Evolutionary conservation across 2,888 invertebrate genomes (phyloP), one percentile per base, ranked within the genome.

Genomic region (Cloeon dipterum): DNA sequence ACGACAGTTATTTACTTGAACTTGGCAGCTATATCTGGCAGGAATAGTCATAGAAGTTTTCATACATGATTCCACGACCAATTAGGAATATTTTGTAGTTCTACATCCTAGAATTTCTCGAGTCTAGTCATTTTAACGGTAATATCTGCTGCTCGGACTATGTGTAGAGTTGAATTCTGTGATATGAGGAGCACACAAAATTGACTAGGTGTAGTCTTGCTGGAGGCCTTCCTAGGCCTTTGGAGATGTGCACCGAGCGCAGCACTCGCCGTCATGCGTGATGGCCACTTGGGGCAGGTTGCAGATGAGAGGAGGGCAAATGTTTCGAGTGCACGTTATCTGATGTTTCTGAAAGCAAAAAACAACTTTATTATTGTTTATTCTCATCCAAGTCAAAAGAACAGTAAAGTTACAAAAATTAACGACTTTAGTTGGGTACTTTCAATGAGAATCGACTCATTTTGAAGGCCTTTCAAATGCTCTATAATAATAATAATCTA

Each of bases 261-360:
- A 62, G 42, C 62, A 62, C 38, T 55, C 53, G 41, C 54, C 56
- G 2, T 56, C 7, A 16, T 7, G 29, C n/a, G 29, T 29, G 5
- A 16, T 29, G 29, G 29, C 13, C 29, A 29, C 29, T 7, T n/a
- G 16, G 2, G 56, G 56, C 11, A 51, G 49, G 37, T 50, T 47
- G 45, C 62, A 62, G 25, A 49, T 49, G 1, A 55, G 43, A 20
- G 51, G 47, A 5, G 55, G 52, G 42, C 63, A 63, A 38, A 52
- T 53, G 40, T 58, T 52, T 36, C 53, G 55, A 40, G 56, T 52
- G 40, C 63, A 63, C 23, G 56, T 58, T 4, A 63, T 53, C 45
- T 61, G 58, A 13, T 53, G 54, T 39, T 55, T 56, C 50, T 53
- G 43, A 20, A 45, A 43, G 5, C 39, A 26, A 35, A 39, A 26